phyloP scores from a whole-genome alignment of 2,888 invertebrate genomes.

The Orchesellides sinensis region DNA sequence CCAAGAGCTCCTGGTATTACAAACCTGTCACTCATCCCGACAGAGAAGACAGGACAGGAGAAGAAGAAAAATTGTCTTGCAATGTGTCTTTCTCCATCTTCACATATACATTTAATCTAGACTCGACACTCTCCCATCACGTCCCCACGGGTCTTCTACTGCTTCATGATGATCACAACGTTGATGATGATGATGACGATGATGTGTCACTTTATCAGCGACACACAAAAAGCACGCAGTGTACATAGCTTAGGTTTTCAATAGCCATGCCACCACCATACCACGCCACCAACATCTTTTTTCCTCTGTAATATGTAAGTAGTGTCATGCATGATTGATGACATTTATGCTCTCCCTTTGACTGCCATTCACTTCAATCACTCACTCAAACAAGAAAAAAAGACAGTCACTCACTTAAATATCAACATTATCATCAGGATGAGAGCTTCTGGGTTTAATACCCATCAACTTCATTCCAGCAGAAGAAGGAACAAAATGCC shows the following conservation, averaged over 20 bases:
- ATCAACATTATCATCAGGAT: no score
- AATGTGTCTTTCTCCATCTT: conserved; percentile 42
- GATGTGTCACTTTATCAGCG: conserved; percentile 55
- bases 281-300: conserved; percentile 29
- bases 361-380: conserved; percentile 35
- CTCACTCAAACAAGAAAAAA: no score
- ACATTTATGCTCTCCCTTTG: conserved; percentile 50
- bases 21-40: no score
- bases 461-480: background rate
- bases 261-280: background rate
- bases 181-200: background rate
- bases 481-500: conserved; percentile 22
- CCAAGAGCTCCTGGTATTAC: no score
- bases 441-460: background rate
- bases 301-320: no score
- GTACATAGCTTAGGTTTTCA: background rate
- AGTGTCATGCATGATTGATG: conserved; percentile 63
- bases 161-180: background rate
- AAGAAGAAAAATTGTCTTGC: conserved; percentile 40
- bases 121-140: no score
- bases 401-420: no score
- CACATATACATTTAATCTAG: no score
- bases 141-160: background rate
- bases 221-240: conserved; percentile 19
- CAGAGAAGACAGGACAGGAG: conserved; percentile 12